phyloP scores from a whole-genome alignment of 1,140 invertebrate species.

The Drosophila athabasca region DNA sequence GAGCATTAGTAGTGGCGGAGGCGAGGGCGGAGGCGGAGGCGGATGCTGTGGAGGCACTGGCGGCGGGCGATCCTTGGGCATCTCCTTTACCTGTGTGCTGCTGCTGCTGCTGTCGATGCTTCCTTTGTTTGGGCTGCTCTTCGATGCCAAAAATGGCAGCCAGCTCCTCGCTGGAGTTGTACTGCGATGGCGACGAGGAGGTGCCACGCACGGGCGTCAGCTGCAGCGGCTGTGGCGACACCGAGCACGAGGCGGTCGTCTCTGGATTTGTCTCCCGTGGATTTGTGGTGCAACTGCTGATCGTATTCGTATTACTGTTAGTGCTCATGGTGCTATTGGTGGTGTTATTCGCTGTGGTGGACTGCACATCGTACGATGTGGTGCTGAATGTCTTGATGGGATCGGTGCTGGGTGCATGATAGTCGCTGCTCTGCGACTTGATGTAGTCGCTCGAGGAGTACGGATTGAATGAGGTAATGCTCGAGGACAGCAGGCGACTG shows the following conservation, averaged over 20 bases:
- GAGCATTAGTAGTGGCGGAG: conserved; percentile 58
- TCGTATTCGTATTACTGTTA: conserved; percentile 54
- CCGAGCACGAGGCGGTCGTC: conserved; percentile 26
- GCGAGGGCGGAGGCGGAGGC: conserved; percentile 18
- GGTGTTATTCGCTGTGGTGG: conserved; percentile 65
- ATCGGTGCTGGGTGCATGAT: conserved; percentile 82
- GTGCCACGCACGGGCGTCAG: conserved; percentile 64
- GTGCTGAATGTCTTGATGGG: conserved; percentile 83
- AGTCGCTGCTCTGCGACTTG: conserved; percentile 82
- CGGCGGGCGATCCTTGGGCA: conserved; percentile 26
- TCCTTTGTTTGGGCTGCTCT: conserved; percentile 55
- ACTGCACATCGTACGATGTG: conserved; percentile 78
- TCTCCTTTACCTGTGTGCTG: conserved; percentile 71
- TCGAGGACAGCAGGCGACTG: conserved; percentile 73
- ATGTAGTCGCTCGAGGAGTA: conserved; percentile 83
- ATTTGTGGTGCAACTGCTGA: conserved; percentile 55
- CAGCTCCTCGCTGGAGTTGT: conserved; percentile 86
- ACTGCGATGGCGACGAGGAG: conserved; percentile 84
- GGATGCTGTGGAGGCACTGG: conserved; percentile 22
- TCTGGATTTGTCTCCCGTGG: conserved; percentile 29
- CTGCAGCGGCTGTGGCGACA: conserved; percentile 65
- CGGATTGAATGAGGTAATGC: conserved; percentile 82
- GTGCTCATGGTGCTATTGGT: conserved; percentile 54
- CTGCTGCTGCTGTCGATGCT: conserved; percentile 26
- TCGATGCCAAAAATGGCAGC: conserved; percentile 85